Conservation (phyloP, 2,888 invertebrate species). For the Zootermopsis nevadensis region DNA sequence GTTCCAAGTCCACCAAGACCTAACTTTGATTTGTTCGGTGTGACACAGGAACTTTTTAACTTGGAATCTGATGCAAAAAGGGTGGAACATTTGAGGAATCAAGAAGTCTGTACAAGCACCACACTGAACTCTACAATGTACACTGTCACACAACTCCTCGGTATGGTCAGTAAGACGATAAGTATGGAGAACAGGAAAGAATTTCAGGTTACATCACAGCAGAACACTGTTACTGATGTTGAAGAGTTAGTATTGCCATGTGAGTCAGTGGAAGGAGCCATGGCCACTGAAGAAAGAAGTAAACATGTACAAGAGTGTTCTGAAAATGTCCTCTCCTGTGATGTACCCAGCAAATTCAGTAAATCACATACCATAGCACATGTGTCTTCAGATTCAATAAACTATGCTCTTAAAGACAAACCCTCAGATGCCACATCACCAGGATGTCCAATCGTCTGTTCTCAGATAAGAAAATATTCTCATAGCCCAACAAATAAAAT, state of each 20-base stretch:
- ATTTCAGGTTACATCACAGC: too few species aligned
- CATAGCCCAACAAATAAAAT: neutral
- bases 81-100: too few species aligned
- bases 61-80: neutral
- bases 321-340: too few species aligned
- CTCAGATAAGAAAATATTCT: neutral
- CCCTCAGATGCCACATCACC: neutral
- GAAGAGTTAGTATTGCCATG: neutral
- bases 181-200: neutral
- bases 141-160: slow-evolving; percentile 15
- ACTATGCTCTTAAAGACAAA: too few species aligned
- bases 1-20: neutral
- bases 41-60: neutral
- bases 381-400: neutral
- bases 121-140: neutral
- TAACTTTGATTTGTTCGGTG: slow-evolving; percentile 16
- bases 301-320: neutral
- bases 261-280: neutral
- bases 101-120: neutral
- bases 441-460: too few species aligned
- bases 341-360: neutral
- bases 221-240: neutral
- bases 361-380: neutral
- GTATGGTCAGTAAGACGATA: neutral
- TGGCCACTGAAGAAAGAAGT: too few species aligned